A percentile compares a stretch with the other conserved stretches of the same genome.
Evolutionary conservation across 2,113 vertebrate species (phyloP).

Genomic region (Gallinago media): DNA sequence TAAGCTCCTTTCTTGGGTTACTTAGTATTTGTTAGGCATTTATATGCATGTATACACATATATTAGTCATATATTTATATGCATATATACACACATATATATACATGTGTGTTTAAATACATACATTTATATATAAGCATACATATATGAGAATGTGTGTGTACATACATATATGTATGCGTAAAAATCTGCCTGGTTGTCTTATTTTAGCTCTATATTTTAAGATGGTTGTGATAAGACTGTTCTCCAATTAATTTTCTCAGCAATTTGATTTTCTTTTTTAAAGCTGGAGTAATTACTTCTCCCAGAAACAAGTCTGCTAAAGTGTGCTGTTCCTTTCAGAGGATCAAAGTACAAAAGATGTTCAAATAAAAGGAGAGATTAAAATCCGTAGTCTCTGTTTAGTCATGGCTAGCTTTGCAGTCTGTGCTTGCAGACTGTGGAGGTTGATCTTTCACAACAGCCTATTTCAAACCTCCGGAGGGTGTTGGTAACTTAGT

Average conservation of each 20-base stretch:
- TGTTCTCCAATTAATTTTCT: not conserved
- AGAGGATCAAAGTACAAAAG: constrained; percentile 42
- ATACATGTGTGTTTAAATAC: not conserved
- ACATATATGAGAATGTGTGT: not conserved
- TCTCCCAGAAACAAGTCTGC: not conserved
- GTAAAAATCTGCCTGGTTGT: not conserved
- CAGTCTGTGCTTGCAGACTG: not conserved
- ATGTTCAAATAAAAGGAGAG: constrained; percentile 35
- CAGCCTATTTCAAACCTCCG: not conserved
- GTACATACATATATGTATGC: too few species aligned
- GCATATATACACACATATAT: not conserved
- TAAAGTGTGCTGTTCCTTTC: not conserved
- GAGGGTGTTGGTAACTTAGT: not conserved
- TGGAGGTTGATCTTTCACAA: not conserved
- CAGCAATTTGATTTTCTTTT: not conserved
- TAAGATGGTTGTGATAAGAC: not conserved
- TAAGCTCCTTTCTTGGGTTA: not conserved
- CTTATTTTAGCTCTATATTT: not conserved
- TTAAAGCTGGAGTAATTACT: not conserved
- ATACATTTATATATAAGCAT: not conserved
- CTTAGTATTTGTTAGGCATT: not conserved
- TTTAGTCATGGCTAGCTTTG: not conserved
- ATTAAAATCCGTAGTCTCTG: not conserved
- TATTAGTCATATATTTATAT: not conserved
- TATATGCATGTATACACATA: not conserved